Evolutionary conservation across 2,113 vertebrate species (phyloP), one percentile per base, ranked within the genome.

Genomic region (Gopherus evgoodei): DNA sequence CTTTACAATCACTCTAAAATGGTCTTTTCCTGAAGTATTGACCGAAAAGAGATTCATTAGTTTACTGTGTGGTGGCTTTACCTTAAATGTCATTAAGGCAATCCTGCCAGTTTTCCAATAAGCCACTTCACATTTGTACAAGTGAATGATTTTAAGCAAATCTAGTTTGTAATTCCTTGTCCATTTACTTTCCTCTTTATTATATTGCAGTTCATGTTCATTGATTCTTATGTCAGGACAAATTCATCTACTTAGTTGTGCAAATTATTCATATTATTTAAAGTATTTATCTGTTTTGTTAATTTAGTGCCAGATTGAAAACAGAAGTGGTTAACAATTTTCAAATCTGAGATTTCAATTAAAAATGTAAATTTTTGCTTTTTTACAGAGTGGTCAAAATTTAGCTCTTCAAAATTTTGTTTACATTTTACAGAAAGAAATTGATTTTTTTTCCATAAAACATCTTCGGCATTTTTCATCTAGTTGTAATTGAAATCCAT

Each of bases 81-180:
- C 86, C 69, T 52, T 80, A 96, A 97, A 83, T 88, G 35, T 2
- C 8, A 69, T 90, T 62, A 93, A 25, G 42, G 54, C 81, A 16
- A 91, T 91, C 62, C 44, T 97, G 82, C 79, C 25, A 83, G 72
- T 85, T 91, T 93, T 53, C 86, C 19, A 93, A 42, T 53, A 24
- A 92, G 13, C 44, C 5, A 90, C 80, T 97, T 94, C 29, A 83
- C 4, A 42, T 35, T 50, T 7, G 35, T 76, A 50, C 65, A 19
- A 86, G 10, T 85, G 90, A 92, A 65, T 9, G 22, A 76, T 59
- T 53, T 82, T 86, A 81, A 42, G 8, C 25, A 83, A 86, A 89
- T 38, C 11, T n/a, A 54, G 29, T 86, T 49, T 50, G 47, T 94
- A 14, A 19, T 72, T 50, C 76, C 69, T 83, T 56, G 2, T 53